Conservation (phyloP, 2,113 vertebrate species). For the Crotophaga sulcirostris region DNA sequence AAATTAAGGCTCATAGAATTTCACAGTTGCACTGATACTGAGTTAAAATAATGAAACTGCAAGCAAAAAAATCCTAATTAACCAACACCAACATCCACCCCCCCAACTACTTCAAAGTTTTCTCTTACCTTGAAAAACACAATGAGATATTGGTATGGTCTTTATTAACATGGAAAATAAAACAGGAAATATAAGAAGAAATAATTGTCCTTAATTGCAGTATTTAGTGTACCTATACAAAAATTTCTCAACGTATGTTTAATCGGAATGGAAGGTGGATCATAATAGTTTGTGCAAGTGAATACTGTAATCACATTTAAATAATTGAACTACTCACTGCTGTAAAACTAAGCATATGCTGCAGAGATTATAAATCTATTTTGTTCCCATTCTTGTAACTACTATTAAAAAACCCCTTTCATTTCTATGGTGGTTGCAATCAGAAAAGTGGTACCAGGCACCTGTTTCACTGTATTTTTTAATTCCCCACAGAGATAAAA, state of each 20-base stretch:
- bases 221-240: neutral
- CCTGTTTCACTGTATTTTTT: neutral
- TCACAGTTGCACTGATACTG: neutral
- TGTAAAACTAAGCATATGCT: neutral
- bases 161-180: neutral
- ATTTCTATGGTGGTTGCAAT: neutral
- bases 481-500: neutral
- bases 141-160: neutral
- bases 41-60: neutral
- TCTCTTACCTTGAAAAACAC: neutral
- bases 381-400: neutral
- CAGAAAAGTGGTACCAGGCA: neutral
- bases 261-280: neutral
- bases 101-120: neutral
- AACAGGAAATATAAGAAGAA: neutral
- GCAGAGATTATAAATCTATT: neutral
- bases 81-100: neutral
- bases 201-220: neutral
- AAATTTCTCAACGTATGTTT: neutral
- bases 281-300: neutral
- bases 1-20: neutral
- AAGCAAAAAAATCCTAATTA: neutral
- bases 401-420: neutral
- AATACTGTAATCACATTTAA: neutral
- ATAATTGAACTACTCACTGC: neutral